Base-by-base conservation (phyloP, 2,888 invertebrate species). In the Agriopis aurantiaria region DNA sequence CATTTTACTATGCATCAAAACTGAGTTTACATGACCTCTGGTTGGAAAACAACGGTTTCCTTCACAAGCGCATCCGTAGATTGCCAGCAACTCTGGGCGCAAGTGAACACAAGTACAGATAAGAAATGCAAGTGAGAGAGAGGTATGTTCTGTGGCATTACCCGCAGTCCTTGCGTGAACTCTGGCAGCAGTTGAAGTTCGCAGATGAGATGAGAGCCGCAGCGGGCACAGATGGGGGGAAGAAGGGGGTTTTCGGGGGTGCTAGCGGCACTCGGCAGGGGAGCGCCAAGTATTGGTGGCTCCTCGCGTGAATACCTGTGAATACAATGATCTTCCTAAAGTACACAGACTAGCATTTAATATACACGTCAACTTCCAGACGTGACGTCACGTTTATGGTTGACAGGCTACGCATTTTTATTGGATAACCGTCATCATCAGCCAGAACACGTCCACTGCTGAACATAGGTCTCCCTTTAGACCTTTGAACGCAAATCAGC, bases 121-220 rank as follows among this genome's bases (percentile, higher is more conserved):
- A 98, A 97, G 87, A 97, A 98, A 88, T 98, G 98, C 52, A 97
- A 89, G 75, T 96, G 95, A 8, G 94, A 80, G 10, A 95, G 88
- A 23, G 94, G 89, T 3, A 88, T 82, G 71, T 95, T 95, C 46
- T 89, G 93, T 11, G 95, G 95, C 17, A 92, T 88, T 59, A 97
- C 88, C 63, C 93, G 93, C 48, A 98, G 90, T 67, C 96, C 96
- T 23, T 96, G 96, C 66, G 98, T 96, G 49, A 98, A 93, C 3
- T 97, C 97, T 0, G 98, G 97, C 60, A 98, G 93, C 55, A 98
- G 92, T 92, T 98, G 98, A 11, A 98, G 89, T 88, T 98, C 98
- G 85, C 98, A 98, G 40, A 95, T 93, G 76, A 97, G 94, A 48
- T 96, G 95, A 0, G 96, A 95, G 63, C 97, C 96, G 84, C 97